A percentile compares a stretch with the other conserved stretches of the same genome.
Evolutionary conservation across 2,797 vertebrate species (phyloP).

Genomic region (Holocentrus rufus): DNA sequence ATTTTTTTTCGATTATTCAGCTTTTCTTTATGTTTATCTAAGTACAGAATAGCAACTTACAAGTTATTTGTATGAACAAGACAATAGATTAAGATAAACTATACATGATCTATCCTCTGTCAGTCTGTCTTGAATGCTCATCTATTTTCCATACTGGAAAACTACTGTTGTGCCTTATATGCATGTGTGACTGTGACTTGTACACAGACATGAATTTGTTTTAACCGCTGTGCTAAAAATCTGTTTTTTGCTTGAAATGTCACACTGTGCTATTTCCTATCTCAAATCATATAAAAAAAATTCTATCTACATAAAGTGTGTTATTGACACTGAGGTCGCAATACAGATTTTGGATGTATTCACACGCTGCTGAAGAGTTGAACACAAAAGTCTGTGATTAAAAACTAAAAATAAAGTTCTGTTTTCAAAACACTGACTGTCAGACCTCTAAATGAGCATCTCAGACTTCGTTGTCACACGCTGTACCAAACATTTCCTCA

Average conservation of each 20-base stretch:
- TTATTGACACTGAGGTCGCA: not conserved
- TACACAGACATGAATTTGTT: not conserved
- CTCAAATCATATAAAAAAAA: not conserved
- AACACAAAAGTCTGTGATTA: conserved; percentile 18
- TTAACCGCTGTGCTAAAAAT: not conserved
- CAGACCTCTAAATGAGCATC: too few species aligned
- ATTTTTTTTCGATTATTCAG: not conserved
- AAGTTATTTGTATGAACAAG: not conserved
- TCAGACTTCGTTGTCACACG: too few species aligned
- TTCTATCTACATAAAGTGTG: not conserved
- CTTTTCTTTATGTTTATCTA: too few species aligned
- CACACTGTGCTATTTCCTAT: not conserved
- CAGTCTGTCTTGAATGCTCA: not conserved
- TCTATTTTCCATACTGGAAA: conserved; percentile 78
- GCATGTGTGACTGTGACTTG: conserved; percentile 37
- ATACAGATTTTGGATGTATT: not conserved
- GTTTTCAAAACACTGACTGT: too few species aligned
- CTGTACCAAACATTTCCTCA: too few species aligned
- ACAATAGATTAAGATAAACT: not conserved
- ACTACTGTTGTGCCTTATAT: conserved; percentile 61
- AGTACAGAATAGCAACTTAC: not conserved
- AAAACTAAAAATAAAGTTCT: too few species aligned
- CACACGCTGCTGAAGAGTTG: not conserved
- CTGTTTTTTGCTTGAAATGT: conserved; percentile 9
- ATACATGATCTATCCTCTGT: not conserved